phyloP scores from a whole-genome alignment of 2,888 invertebrate species.

The Arrhopalites spinosus region DNA sequence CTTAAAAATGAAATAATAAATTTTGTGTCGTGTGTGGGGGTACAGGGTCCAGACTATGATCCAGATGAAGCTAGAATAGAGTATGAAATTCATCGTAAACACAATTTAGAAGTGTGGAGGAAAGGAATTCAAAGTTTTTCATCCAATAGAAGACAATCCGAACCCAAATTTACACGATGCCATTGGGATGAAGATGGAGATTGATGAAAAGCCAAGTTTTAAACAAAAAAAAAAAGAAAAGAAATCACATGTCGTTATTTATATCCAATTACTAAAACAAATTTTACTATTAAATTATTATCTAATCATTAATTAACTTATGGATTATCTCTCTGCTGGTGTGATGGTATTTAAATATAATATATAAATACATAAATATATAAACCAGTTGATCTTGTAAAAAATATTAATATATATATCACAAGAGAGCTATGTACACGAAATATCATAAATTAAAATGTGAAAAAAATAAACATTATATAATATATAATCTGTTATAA shows the following conservation, averaged over 20 bases:
- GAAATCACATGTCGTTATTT: not conserved
- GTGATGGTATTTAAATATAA: not conserved
- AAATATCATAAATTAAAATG: not conserved
- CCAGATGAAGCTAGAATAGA: conserved; percentile 40
- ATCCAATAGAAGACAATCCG: conserved; percentile 16
- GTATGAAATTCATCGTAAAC: conserved; percentile 30
- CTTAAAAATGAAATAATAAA: no score
- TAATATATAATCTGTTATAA: no score
- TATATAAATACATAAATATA: not conserved
- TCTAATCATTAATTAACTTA: not conserved
- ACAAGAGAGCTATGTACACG: not conserved
- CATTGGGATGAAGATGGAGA: conserved; percentile 41
- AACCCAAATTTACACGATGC: conserved; percentile 22
- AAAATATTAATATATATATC: not conserved
- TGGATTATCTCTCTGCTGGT: not conserved
- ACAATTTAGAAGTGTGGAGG: conserved; percentile 39
- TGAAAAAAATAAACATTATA: no score
- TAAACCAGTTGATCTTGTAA: not conserved
- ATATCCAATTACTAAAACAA: not conserved
- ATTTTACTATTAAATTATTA: not conserved
- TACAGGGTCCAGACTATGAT: conserved; percentile 52
- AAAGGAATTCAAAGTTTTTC: conserved; percentile 36
- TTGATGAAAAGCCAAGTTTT: conserved; percentile 16
- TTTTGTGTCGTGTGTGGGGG: not conserved
- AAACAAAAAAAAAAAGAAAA: no score